Conservation (phyloP, 2,888 invertebrate species). For the Heteropelma amictum region DNA sequence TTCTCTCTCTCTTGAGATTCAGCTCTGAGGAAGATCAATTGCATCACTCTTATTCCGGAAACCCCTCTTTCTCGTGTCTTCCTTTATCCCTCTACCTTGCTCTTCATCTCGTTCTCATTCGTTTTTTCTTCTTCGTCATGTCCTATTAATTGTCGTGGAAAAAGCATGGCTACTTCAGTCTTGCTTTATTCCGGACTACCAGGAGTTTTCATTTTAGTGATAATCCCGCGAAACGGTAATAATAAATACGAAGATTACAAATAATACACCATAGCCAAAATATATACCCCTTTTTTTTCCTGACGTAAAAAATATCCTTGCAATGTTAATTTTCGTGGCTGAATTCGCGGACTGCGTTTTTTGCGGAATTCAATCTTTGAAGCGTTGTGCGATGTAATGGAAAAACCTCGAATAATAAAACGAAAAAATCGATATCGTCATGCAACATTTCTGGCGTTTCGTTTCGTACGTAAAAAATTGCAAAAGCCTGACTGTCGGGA, state of each 20-base stretch:
- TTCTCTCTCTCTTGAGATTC: slow-evolving; percentile 54
- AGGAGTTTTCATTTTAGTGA: too few species aligned
- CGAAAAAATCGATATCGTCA: slow-evolving; percentile 31
- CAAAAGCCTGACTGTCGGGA: slow-evolving; percentile 27
- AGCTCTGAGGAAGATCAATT: slow-evolving; percentile 15
- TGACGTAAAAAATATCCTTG: too few species aligned
- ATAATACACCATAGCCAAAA: too few species aligned
- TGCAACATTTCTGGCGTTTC: slow-evolving; percentile 15
- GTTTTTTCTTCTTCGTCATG: slow-evolving; percentile 12
- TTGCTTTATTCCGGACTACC: too few species aligned
- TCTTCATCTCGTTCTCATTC: slow-evolving; percentile 17
- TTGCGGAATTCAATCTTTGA: slow-evolving; percentile 28
- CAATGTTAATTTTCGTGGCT: too few species aligned
- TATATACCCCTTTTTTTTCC: too few species aligned
- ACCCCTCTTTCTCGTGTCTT: not conserved
- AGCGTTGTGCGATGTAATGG: slow-evolving; percentile 36
- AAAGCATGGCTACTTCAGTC: too few species aligned
- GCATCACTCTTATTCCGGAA: not conserved
- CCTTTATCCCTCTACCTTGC: not conserved
- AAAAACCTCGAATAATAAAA: slow-evolving; percentile 34
- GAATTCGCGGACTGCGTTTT: too few species aligned
- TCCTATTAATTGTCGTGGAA: slow-evolving; percentile 14
- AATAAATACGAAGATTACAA: too few species aligned
- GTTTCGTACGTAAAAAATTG: slow-evolving; percentile 12
- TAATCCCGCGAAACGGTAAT: too few species aligned